These are phyloP conservation scores for Nycticryphes semicollaris DNA, from an alignment of 2,113 vertebrate species.

Conservation along the genomic window DNA sequence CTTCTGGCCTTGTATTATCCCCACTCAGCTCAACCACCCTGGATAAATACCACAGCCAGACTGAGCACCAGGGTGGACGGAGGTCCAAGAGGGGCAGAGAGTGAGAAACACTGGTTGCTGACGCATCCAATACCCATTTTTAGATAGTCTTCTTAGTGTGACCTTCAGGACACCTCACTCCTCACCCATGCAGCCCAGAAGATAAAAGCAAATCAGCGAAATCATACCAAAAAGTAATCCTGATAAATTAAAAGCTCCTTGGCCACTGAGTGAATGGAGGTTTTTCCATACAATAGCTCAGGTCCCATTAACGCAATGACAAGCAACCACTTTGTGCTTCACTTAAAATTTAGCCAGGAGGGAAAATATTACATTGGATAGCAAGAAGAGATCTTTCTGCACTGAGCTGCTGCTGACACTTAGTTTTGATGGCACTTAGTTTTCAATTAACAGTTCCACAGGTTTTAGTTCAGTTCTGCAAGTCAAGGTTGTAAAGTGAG, in stretches of 20 bases:
- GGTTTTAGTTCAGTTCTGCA: constrained; percentile 26
- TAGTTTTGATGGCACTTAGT: constrained; percentile 16
- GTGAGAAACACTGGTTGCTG: neutral
- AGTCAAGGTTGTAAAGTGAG: neutral
- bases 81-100: neutral
- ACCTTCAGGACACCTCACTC: neutral
- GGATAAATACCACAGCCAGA: neutral
- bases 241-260: constrained; percentile 19
- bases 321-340: constrained; percentile 48
- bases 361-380: constrained; percentile 23
- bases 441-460: constrained; percentile 34
- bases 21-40: neutral
- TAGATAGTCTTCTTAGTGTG: neutral
- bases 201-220: neutral
- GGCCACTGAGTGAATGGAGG: constrained; percentile 7
- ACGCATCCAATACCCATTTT: neutral
- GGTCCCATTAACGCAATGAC: constrained; percentile 47
- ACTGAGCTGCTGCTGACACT: constrained; percentile 20
- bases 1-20: neutral
- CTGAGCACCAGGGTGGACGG: neutral
- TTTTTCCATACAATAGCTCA: constrained; percentile 49
- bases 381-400: constrained; percentile 20
- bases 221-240: neutral
- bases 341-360: constrained; percentile 55
- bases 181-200: neutral